Base-by-base conservation (phyloP, 2,888 invertebrate genomes). In the Omphaloscelis lunosa region DNA sequence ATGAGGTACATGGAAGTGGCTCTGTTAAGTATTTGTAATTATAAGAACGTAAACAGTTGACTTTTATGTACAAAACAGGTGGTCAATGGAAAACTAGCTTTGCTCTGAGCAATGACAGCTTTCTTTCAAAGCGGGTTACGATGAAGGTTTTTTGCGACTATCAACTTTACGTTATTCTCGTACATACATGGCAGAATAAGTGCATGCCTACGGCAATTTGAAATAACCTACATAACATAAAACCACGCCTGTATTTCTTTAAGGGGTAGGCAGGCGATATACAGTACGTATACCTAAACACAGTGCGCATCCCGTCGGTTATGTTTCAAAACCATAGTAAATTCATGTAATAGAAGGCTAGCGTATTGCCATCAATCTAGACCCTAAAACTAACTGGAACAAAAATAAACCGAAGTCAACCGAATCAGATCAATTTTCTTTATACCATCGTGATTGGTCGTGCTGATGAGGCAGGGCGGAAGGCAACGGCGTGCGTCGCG, bases 401-500 rank as follows among this genome's bases (percentile, higher is more conserved):
- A 20, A 4, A 29, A 17, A 41, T 17, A 48, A 70, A 48, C 48
- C 17, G 11, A 51, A 66, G 29, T 41, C 17, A 15, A 61, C n/a
- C 0, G 3, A 59, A 61, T 20, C 34, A 12, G 9, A 61, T 77
- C 2, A 45, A 70, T 48, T 69, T 29, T 39, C 34, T 53, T 63
- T 41, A 41, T 23, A 66, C 0, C 41, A 34, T 62, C 34, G 20
- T 23, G 15, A 61, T 72, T 69, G 23, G 29, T 65, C 8, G 48
- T 41, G 34, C 29, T 77, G 63, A 68, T 72, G 63, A 45, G 39
- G 27, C 34, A 79, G 82, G 71, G 53, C 23, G 62, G 51, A 39
- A 66, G 70, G 71, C 56, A 45, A 27, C 48, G 23, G 39, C 72
- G 62, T 77, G 81, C 69, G 75, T 77, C 15, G 78, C 81, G 66